A percentile compares a stretch with the other conserved stretches of the same genome.
phyloP scores from a whole-genome alignment of 2,797 vertebrate species.

The Momotus momota region DNA sequence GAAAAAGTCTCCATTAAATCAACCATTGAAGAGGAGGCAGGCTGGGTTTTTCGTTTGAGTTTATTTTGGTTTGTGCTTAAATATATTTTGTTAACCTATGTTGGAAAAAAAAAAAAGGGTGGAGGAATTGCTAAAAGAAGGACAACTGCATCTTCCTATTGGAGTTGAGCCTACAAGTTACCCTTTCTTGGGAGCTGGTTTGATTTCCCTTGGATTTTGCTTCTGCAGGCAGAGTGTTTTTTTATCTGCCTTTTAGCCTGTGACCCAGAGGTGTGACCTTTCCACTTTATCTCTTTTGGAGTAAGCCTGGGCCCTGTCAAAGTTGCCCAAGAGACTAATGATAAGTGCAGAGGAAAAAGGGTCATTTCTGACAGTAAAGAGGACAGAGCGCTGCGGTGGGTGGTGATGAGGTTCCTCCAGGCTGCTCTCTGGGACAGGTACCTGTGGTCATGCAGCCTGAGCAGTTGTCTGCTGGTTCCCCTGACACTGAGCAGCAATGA shows the following conservation, averaged over 20 bases:
- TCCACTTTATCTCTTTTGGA: constrained; percentile 58
- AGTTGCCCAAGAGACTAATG: not conserved
- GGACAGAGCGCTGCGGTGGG: not conserved
- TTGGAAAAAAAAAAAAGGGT: not conserved
- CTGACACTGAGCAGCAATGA: rapidly evolving
- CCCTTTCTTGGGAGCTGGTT: constrained; percentile 10
- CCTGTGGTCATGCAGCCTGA: not conserved
- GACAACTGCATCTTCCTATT: not conserved
- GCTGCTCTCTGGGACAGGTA: not conserved
- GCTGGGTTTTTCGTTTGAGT: not conserved
- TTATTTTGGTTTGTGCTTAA: constrained; percentile 54
- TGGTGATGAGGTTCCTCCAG: not conserved
- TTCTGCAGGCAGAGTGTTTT: constrained; percentile 49
- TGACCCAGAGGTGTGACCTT: constrained; percentile 63
- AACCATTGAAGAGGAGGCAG: not conserved
- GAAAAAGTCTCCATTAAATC: constrained; percentile 12
- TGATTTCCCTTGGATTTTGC: constrained; percentile 34
- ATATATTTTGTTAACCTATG: constrained; percentile 49
- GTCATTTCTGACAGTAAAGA: not conserved
- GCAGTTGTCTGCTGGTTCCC: rapidly evolving
- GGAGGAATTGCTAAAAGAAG: constrained; percentile 21
- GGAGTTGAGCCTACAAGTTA: not conserved
- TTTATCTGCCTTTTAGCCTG: constrained; percentile 72
- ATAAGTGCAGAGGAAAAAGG: not conserved
- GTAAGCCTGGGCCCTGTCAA: constrained; percentile 41